phyloP scores from a whole-genome alignment of 2,797 vertebrate genomes.

The Miichthys miiuy region DNA sequence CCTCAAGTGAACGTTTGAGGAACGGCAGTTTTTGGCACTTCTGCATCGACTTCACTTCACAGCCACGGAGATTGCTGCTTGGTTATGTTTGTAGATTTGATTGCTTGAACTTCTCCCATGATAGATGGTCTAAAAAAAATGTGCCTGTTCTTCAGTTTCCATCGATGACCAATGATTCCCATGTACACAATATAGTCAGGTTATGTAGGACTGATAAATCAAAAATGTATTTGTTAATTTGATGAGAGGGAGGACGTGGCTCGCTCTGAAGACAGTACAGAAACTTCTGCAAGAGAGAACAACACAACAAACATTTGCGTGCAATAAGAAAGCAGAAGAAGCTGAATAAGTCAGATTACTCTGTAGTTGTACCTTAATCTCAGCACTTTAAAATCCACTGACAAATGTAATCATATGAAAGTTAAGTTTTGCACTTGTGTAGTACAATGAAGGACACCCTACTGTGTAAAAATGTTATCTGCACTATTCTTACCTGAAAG shows the following conservation, averaged over 20 bases:
- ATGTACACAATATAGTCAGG: too few relatives aligned
- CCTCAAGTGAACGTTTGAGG: too few relatives aligned
- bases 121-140: too few relatives aligned
- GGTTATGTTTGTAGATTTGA: too few relatives aligned
- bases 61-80: too few relatives aligned
- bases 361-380: not conserved
- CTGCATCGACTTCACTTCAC: too few relatives aligned
- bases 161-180: too few relatives aligned
- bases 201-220: constrained; percentile 22
- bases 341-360: not conserved
- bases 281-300: constrained; percentile 18
- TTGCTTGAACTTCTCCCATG: too few relatives aligned
- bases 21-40: too few relatives aligned
- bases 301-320: constrained; percentile 18
- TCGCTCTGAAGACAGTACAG: constrained; percentile 3
- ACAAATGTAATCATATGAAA: not conserved
- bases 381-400: not conserved
- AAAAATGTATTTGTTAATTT: constrained; percentile 45
- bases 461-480: constrained; percentile 33
- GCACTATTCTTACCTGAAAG: constrained; percentile 40
- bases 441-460: constrained; percentile 19
- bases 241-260: constrained; percentile 11
- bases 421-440: not conserved
- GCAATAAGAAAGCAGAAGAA: constrained; percentile 14
- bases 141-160: too few relatives aligned